Evolutionary conservation across 2,113 vertebrate species (phyloP).

Genomic region (Pangasianodon gigas): DNA sequence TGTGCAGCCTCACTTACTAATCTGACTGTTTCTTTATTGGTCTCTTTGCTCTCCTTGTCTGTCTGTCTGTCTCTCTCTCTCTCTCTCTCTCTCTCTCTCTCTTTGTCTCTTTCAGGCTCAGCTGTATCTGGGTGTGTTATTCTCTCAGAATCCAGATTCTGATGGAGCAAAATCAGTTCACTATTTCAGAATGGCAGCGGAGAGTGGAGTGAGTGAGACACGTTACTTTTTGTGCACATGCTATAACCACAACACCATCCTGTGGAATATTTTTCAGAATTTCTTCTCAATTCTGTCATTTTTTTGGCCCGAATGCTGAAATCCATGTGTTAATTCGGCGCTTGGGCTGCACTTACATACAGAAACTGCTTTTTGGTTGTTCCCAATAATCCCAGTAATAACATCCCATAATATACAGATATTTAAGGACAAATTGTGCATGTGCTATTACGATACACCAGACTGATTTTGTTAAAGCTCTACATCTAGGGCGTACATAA

Average conservation of each 20-base stretch:
- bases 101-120: constrained; percentile 78
- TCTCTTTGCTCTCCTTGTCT: neutral
- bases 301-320: too few relatives aligned
- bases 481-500: neutral
- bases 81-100: neutral
- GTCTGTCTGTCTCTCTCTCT: neutral
- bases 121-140: constrained; percentile 84
- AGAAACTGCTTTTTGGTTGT: neutral
- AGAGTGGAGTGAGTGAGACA: constrained; percentile 76
- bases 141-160: constrained; percentile 71
- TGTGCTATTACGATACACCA: neutral
- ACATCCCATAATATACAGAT: neutral
- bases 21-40: neutral
- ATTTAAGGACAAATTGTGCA: neutral
- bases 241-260: neutral
- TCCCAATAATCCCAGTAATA: too few relatives aligned
- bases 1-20: neutral
- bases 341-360: neutral
- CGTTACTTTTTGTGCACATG: neutral
- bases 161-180: constrained; percentile 73
- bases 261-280: neutral
- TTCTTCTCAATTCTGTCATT: too few relatives aligned
- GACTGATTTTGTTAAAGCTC: neutral
- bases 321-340: too few relatives aligned
- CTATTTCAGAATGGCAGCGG: constrained; percentile 85